phyloP scores from a whole-genome alignment of 2,113 vertebrate genomes.

The Malurus alboscapulatus region DNA sequence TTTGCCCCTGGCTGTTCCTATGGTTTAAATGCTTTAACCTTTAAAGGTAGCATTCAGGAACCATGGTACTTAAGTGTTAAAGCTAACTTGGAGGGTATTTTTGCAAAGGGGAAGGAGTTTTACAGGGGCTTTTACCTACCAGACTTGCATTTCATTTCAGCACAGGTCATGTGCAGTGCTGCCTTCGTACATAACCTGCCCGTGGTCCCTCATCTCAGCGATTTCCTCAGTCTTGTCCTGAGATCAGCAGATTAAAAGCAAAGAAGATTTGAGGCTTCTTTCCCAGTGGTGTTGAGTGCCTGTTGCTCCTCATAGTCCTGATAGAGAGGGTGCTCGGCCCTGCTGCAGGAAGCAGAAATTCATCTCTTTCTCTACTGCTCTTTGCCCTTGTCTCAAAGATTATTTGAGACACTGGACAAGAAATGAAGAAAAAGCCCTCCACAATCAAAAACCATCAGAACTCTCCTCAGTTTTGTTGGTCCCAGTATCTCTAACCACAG shows the following conservation, averaged over 20 bases:
- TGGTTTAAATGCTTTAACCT: constrained; percentile 55
- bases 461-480: background rate
- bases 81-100: background rate
- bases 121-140: background rate
- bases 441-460: background rate
- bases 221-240: background rate
- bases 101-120: background rate
- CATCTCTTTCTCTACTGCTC: background rate
- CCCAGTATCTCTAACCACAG: background rate
- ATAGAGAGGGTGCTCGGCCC: background rate
- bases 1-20: constrained; percentile 64
- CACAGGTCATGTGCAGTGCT: background rate
- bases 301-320: background rate
- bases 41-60: constrained; percentile 62
- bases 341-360: background rate
- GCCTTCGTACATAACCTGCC: background rate
- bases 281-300: background rate
- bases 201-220: background rate
- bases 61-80: constrained; percentile 48
- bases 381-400: background rate
- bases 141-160: constrained; percentile 1
- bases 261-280: background rate
- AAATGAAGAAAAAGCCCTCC: background rate
- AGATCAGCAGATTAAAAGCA: background rate
- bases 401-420: background rate